phyloP scores from a whole-genome alignment of 2,888 invertebrate genomes.

The Cloeon dipterum region DNA sequence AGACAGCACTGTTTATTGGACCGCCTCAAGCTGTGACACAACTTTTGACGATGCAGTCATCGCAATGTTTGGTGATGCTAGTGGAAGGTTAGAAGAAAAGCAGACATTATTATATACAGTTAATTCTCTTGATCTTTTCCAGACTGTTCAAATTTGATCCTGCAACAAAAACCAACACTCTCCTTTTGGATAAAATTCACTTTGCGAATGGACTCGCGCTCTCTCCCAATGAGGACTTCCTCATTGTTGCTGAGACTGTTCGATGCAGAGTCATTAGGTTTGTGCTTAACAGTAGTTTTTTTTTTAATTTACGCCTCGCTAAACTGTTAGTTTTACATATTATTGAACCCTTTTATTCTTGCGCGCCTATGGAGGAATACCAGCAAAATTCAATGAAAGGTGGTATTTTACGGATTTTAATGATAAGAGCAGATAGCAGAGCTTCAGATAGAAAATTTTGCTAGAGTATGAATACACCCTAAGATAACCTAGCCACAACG shows the following conservation, averaged over 20 bases:
- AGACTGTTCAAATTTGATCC: slow-evolving; percentile 66
- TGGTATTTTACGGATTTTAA: too few species aligned
- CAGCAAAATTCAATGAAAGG: too few species aligned
- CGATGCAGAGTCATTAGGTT: slow-evolving; percentile 39
- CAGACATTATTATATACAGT: neutral
- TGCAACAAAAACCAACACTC: slow-evolving; percentile 46
- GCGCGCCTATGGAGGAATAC: too few species aligned
- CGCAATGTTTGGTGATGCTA: slow-evolving; percentile 42
- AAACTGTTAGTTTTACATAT: too few species aligned
- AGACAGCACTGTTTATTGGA: slow-evolving; percentile 74
- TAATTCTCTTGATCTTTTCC: slow-evolving; percentile 9
- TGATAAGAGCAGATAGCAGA: too few species aligned
- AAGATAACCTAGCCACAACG: too few species aligned
- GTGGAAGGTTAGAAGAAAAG: slow-evolving; percentile 43
- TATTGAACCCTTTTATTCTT: too few species aligned
- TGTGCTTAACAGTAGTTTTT: neutral
- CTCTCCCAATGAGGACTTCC: slow-evolving; percentile 55
- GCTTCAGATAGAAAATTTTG: too few species aligned
- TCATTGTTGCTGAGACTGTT: slow-evolving; percentile 54
- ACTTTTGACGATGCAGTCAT: slow-evolving; percentile 43
- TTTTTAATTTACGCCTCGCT: neutral
- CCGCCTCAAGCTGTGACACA: slow-evolving; percentile 60
- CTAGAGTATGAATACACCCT: too few species aligned
- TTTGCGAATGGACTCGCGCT: slow-evolving; percentile 78
- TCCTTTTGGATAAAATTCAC: slow-evolving; percentile 48